Conservation (phyloP, 2,888 invertebrate species). For the Eueremaeus valkanovi region DNA sequence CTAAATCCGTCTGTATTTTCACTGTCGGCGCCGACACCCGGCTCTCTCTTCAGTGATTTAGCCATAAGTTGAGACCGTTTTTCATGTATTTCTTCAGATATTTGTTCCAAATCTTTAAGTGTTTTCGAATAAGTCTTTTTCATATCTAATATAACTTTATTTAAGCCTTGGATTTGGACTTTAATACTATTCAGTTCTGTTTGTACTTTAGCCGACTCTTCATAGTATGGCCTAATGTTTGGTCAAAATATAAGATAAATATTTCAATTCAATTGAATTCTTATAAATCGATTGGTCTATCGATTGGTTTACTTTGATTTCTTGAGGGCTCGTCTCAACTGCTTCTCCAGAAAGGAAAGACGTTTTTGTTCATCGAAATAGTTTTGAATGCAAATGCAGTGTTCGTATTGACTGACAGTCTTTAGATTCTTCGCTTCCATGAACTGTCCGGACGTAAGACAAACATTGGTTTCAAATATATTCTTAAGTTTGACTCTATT, state of each 20-base stretch:
- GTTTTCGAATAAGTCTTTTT: conserved; percentile 41
- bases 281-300: too few relatives aligned
- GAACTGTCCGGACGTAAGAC: conserved; percentile 2
- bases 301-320: conserved; percentile 39
- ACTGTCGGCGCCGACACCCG: conserved; percentile 42
- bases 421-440: conserved; percentile 41
- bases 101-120: conserved; percentile 40
- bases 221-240: conserved; percentile 35
- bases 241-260: not conserved
- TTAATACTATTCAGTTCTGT: conserved; percentile 37
- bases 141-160: conserved; percentile 27
- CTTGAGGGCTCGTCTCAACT: conserved; percentile 39
- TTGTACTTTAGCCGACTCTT: conserved; percentile 36
- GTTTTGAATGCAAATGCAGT: conserved; percentile 35
- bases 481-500: too few relatives aligned
- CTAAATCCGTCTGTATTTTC: not conserved
- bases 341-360: conserved; percentile 15
- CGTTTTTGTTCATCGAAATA: conserved; percentile 35
- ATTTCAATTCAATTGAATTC: not conserved
- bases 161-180: conserved; percentile 36
- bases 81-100: conserved; percentile 43
- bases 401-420: conserved; percentile 37
- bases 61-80: conserved; percentile 34
- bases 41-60: conserved; percentile 41
- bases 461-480: not conserved